These are phyloP conservation scores for Eurystomus gularis DNA, from an alignment of 2,113 vertebrate genomes.

Conservation along the genomic window DNA sequence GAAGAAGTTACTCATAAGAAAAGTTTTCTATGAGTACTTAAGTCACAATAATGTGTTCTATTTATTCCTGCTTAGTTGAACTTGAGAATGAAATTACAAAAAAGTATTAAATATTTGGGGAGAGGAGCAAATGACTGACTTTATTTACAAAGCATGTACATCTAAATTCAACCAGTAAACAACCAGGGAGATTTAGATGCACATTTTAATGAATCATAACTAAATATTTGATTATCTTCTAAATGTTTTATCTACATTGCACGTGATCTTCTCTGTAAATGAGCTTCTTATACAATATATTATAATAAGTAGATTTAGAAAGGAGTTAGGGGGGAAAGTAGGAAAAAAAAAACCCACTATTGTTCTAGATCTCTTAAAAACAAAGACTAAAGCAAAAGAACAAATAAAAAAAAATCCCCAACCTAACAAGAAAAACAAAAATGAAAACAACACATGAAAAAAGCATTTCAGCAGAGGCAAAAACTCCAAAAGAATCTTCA, in stretches of 20 bases:
- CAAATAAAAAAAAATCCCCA: background rate
- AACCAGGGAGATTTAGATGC: background rate
- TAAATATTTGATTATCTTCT: background rate
- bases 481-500: background rate
- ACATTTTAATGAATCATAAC: background rate
- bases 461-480: no score
- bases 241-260: background rate
- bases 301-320: background rate
- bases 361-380: background rate
- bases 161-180: background rate
- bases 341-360: background rate
- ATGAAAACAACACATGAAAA: background rate
- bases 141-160: background rate
- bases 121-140: background rate
- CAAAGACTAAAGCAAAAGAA: background rate
- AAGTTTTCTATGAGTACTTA: background rate
- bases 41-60: background rate
- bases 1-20: background rate
- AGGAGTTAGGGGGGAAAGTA: background rate
- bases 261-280: background rate
- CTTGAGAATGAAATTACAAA: background rate
- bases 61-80: background rate
- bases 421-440: background rate
- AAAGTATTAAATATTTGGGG: background rate
- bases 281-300: background rate